phyloP scores from a whole-genome alignment of 2,888 invertebrate genomes.

The Abrostola tripartita region DNA sequence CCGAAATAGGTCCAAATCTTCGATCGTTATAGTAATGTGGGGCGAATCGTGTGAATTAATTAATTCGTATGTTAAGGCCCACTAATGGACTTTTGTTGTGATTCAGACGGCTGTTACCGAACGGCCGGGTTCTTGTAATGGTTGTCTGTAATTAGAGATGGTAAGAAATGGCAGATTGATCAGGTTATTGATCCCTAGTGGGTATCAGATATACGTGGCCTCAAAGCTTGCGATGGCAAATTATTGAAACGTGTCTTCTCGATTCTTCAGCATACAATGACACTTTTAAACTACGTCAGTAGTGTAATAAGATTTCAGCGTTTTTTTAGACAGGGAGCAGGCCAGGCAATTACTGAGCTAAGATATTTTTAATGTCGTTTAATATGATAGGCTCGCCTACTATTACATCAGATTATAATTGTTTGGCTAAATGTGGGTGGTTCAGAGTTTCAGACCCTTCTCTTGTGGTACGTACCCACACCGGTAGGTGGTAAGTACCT shows the following conservation, averaged over 20 bases:
- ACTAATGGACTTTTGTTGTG: conserved; percentile 78
- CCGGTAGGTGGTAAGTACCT: too few relatives aligned
- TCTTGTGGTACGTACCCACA: too few relatives aligned
- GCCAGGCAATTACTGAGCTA: too few relatives aligned
- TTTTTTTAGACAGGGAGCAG: too few relatives aligned
- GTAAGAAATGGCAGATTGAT: conserved; percentile 49
- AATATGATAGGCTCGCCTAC: too few relatives aligned
- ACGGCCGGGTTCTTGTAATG: conserved; percentile 41
- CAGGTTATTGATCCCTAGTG: conserved; percentile 14
- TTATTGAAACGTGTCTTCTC: background rate
- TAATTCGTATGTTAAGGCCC: conserved; percentile 65
- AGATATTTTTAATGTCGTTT: background rate
- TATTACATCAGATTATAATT: too few relatives aligned
- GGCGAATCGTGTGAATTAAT: conserved; percentile 71
- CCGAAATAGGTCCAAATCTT: conserved; percentile 45
- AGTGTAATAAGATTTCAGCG: too few relatives aligned
- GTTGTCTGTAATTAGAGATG: conserved; percentile 45
- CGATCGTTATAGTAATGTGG: conserved; percentile 53
- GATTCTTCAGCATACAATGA: too few relatives aligned
- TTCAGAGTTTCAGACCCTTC: too few relatives aligned
- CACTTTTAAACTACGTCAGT: too few relatives aligned
- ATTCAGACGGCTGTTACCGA: conserved; percentile 60
- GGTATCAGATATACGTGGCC: conserved; percentile 3
- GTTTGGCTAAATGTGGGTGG: too few relatives aligned
- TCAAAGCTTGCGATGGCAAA: background rate